phyloP scores from a whole-genome alignment of 2,797 vertebrate species.

The Tachyglossus aculeatus region DNA sequence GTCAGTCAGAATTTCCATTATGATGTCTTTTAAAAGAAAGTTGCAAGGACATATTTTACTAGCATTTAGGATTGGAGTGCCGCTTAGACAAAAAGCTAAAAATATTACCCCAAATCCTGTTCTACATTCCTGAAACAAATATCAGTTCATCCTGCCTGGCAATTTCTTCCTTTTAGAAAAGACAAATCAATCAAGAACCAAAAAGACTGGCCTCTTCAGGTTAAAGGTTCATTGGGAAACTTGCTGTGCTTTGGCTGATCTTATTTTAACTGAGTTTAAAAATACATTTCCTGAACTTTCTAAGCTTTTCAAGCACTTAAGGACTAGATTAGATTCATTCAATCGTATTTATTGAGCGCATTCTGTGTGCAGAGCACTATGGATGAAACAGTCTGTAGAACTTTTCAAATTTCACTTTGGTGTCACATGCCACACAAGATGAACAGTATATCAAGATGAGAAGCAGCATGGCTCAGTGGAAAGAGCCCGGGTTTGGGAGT shows the following conservation, averaged over 20 bases:
- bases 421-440: not conserved
- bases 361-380: no score
- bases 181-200: not conserved
- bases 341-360: no score
- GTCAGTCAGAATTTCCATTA: not conserved
- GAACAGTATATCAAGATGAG: no score
- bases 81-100: not conserved
- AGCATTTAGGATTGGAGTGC: not conserved
- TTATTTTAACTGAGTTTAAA: not conserved
- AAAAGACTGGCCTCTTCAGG: rapidly evolving
- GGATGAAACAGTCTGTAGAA: not conserved
- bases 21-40: not conserved
- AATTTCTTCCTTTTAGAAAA: not conserved
- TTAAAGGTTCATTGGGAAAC: not conserved
- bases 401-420: not conserved
- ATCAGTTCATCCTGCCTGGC: not conserved
- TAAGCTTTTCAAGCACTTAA: not conserved
- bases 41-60: not conserved
- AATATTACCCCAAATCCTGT: not conserved
- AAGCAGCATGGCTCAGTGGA: no score
- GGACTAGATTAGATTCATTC: not conserved
- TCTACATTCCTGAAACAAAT: not conserved
- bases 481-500: no score
- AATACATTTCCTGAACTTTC: not conserved
- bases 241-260: not conserved